Evolutionary conservation across 2,797 vertebrate genomes (phyloP), one percentile per base, ranked within the genome.

Genomic region (Crenichthys baileyi): DNA sequence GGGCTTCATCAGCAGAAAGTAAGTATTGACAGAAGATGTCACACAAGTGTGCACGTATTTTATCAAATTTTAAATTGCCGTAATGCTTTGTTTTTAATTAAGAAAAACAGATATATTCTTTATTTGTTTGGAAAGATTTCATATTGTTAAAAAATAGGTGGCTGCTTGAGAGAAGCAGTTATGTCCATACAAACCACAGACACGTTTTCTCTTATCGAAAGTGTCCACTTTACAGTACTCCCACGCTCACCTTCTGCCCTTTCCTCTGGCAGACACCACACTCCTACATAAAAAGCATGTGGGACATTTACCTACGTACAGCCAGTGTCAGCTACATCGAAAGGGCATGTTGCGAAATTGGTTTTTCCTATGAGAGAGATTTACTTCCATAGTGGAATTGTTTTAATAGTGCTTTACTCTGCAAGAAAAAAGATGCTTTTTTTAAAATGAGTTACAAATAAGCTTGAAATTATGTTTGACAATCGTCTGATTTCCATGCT

Each of bases 1-100:
- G 46, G 97, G 97, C 51, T 97, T 97, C 88, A 93, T 97, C 87
- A 93, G 93, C 60, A 96, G 96, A 91, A 96, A 95, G 97, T 98
- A 94, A 85, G 91, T 58, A 12, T 29, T 51, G 3, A n/a, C 22
- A 24, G 65, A 22, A 53, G 51, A 67, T 44, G 9, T 65, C 36
- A 20, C 29, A 29, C 22, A 39, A 65, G 20, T 65, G 2, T 24
- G 22, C 22, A 44, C 22, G 24, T 44, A 36, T 36, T 36, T 36
- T 36, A 36, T 36, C 36, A 36, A 36, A 36, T 36, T 36, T 4
- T 36, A 8, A 39, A 55, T 15, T 55, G 11, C 29, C 22, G 22
- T 53, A 8, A 36, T 3, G 18, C 7, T 31, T 22, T 53, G 5
- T 39, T 22, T 72, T 53, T 20, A 8, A 72, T 51, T 65, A 36